Percentiles rank a stretch among this genome's conserved stretches.
phyloP scores from a whole-genome alignment of 2,888 invertebrate species.

The Xanthia togata region DNA sequence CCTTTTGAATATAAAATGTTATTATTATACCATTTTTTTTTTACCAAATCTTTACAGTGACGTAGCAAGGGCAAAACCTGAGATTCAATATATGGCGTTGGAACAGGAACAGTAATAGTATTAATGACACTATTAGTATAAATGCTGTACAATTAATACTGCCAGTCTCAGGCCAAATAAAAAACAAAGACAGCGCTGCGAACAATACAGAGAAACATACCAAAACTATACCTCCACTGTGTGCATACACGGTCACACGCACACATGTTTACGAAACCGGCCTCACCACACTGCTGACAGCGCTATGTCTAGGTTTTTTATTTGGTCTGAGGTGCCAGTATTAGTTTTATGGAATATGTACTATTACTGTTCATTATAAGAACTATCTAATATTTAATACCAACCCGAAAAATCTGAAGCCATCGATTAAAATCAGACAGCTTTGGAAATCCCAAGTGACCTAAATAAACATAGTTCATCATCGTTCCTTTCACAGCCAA shows the following conservation, averaged over 20 bases:
- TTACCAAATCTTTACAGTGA: not conserved
- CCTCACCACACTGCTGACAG: too few species aligned
- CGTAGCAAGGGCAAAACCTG: not conserved
- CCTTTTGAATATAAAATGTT: not conserved
- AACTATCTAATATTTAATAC: not conserved
- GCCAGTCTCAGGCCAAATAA: too few species aligned
- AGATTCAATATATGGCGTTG: not conserved
- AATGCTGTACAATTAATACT: too few species aligned
- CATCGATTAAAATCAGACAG: conserved; percentile 6
- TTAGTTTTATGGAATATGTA: too few species aligned
- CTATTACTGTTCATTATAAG: too few species aligned
- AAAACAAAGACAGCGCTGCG: too few species aligned
- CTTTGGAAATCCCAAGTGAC: not conserved
- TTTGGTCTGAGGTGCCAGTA: too few species aligned
- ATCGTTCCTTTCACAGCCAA: not conserved
- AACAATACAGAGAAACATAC: too few species aligned
- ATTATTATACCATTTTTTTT: not conserved
- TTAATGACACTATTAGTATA: not conserved
- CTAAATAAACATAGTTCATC: conserved; percentile 9
- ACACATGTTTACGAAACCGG: too few species aligned
- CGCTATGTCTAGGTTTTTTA: too few species aligned
- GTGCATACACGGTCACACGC: too few species aligned
- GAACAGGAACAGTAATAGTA: not conserved
- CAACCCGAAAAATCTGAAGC: not conserved
- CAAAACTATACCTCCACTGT: too few species aligned